Conservation (phyloP, 2,113 vertebrate genomes). For the Riparia riparia region DNA sequence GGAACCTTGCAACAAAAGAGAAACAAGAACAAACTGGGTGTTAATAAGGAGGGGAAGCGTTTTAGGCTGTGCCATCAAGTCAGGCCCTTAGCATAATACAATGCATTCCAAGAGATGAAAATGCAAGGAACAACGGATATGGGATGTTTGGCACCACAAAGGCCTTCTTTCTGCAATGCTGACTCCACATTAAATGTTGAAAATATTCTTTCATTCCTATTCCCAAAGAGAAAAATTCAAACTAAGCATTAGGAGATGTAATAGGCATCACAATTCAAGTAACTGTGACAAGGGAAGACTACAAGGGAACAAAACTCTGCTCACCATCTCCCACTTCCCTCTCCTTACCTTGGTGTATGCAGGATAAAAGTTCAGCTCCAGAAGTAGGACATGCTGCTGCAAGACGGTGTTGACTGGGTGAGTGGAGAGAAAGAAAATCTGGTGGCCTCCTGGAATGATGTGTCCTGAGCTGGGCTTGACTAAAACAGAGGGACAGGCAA, state of each 20-base stretch:
- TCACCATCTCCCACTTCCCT: neutral
- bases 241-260: neutral
- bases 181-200: neutral
- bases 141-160: neutral
- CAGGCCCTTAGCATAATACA: neutral
- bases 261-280: neutral
- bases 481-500: conserved; percentile 66
- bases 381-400: conserved; percentile 73
- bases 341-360: conserved; percentile 83
- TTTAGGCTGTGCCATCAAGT: neutral
- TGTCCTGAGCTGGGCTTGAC: conserved; percentile 83
- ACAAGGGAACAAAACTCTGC: neutral
- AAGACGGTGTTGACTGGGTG: conserved; percentile 71
- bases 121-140: neutral
- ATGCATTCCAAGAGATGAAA: neutral
- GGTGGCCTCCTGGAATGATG: conserved; percentile 81
- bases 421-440: conserved; percentile 84
- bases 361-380: conserved; percentile 85
- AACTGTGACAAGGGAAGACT: neutral
- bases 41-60: neutral
- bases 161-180: neutral
- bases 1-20: neutral
- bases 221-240: neutral
- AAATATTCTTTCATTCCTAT: neutral
- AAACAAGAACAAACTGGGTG: neutral